Evolutionary conservation across 35 echinoderm and acorn worm species (phyloP).

Genomic region (Amphiura filiformis): DNA sequence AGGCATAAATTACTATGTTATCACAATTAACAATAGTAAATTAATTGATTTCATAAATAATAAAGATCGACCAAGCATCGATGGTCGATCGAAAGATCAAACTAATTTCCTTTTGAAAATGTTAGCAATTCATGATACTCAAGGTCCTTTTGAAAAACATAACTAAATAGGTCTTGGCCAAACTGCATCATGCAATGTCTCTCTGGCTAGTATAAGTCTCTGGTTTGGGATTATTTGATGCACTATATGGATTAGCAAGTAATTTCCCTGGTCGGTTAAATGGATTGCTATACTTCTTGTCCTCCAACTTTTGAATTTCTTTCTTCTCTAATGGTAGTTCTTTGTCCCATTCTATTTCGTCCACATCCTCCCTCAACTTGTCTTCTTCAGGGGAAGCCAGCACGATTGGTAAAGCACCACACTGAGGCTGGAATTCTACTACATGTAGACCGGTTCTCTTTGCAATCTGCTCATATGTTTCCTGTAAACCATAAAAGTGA

Average conservation of each 20-base stretch:
- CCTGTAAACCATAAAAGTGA: too few relatives aligned
- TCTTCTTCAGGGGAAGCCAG: constrained; percentile 74
- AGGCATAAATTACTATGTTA: too few relatives aligned
- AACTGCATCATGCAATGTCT: too few relatives aligned
- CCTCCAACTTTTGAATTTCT: not conserved
- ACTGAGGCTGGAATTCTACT: constrained; percentile 77
- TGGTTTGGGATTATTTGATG: not conserved
- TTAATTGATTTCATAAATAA: too few relatives aligned
- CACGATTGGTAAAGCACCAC: constrained; percentile 77
- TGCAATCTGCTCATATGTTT: constrained; percentile 92
- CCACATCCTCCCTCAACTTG: constrained; percentile 45
- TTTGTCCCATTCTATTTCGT: constrained; percentile 87
- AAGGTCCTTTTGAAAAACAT: too few relatives aligned
- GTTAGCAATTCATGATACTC: too few relatives aligned
- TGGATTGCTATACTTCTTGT: not conserved
- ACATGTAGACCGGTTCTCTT: constrained; percentile 87
- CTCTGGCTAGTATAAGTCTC: not conserved
- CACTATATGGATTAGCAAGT: not conserved
- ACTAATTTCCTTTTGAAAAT: too few relatives aligned
- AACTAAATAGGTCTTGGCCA: too few relatives aligned
- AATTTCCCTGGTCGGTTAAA: not conserved
- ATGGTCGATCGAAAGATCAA: too few relatives aligned
- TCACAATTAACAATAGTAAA: too few relatives aligned
- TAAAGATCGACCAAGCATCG: too few relatives aligned
- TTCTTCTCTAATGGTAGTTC: constrained; percentile 75